These are phyloP conservation scores for Rosalia funebris DNA, from an alignment of 2,888 invertebrate species.

Conservation along the genomic window DNA sequence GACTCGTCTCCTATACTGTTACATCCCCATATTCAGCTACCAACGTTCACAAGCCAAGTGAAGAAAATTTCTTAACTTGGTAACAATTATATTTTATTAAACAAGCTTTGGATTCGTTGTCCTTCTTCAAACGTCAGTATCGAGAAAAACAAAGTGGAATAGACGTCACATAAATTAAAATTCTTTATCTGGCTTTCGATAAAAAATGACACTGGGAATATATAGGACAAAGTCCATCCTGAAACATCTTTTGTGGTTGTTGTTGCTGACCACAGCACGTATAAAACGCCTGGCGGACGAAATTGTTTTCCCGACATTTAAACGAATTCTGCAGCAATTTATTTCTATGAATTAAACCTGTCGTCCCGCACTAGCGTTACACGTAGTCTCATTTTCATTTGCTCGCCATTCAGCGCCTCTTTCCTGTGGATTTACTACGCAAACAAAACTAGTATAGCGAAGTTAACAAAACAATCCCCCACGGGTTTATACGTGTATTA, in stretches of 20 bases:
- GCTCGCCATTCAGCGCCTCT: conserved; percentile 12
- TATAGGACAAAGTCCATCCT: background rate
- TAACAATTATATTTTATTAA: no score
- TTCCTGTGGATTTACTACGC: conserved; percentile 19
- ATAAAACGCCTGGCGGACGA: conserved; percentile 9
- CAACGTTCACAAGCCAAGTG: no score
- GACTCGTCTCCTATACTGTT: no score
- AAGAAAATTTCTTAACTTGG: no score
- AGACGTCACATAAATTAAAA: conserved; percentile 1
- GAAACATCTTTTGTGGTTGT: background rate
- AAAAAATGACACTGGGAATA: background rate
- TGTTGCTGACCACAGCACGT: conserved; percentile 4
- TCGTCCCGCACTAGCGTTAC: conserved; percentile 3
- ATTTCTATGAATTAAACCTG: conserved; percentile 14
- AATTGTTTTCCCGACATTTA: conserved; percentile 16
- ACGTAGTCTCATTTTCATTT: conserved; percentile 12
- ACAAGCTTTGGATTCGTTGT: background rate
- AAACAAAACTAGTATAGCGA: conserved; percentile 27
- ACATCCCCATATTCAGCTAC: no score
- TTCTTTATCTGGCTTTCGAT: background rate
- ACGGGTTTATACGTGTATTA: conserved; percentile 17
- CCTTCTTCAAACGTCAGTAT: background rate
- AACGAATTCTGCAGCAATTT: conserved; percentile 15
- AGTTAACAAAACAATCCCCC: conserved; percentile 31
- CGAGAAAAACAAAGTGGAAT: background rate